Evolutionary conservation across 2,888 invertebrate genomes (phyloP), one percentile per base, ranked within the genome.

Genomic region (Apodemia mormo): DNA sequence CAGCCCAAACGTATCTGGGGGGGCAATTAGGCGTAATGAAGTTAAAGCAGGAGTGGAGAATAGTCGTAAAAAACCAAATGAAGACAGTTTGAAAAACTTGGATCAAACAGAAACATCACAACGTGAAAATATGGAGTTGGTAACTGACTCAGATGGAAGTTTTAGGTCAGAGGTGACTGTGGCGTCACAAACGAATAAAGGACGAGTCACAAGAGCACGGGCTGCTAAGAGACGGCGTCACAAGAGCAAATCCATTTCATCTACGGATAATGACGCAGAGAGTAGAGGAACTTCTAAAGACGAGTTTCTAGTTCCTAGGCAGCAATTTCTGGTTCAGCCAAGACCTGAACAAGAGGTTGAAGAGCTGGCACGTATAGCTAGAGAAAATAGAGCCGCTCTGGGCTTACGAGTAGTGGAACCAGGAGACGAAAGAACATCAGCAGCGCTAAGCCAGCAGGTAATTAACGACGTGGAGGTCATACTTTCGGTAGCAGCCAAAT

Each of bases 171-270:
- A 69, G 66, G n/a, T 65, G 43, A 12, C 58, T 67, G 58, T 74
- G 72, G 10, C 65, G 14, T 40, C 45, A 12, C 22, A 72, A 71
- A 45, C 68, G 72, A 2, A 69, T 67, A 7, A 9, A 40, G 2
- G 68, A 68, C 0, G 8, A 2, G 33, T 74, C 70, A 40, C 73
- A 2, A 29, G 56, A 29, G 70, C 1, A 2, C 43, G 5, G 7
- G 9, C 9, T 76, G 75, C 73, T 72, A 72, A 61, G 54, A 67
- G 40, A 68, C 69, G 7, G 73, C 56, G 56, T 29, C 29, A 29
- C 2, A 56, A 56, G 10, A 56, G 29, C 9, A 56, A 56, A 14
- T 56, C 56, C 2, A 56, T 56, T 9, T 29, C 56, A 3, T 56
- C 56, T 56, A 22, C 56, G 1, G 56, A 56, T 5, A 56, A 56